Percentiles rank a stretch among this genome's conserved stretches.
phyloP scores from a whole-genome alignment of 2,888 invertebrate genomes.

The Eupithecia vulgata region DNA sequence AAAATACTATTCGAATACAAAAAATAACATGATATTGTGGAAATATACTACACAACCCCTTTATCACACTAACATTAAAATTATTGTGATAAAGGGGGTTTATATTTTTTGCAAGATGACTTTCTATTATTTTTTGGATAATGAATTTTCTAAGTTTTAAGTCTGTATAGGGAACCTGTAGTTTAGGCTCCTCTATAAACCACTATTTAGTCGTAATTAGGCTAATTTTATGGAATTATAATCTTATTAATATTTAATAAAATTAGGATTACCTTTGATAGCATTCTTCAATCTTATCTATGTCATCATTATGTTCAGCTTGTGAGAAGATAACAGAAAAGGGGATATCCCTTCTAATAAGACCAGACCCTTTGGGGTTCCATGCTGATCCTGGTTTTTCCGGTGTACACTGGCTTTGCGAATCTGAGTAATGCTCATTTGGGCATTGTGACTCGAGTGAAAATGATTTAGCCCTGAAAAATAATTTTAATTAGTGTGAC shows the following conservation, averaged over 20 bases:
- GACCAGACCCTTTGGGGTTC: slow-evolving; percentile 91
- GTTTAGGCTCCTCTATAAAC: neutral
- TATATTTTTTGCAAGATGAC: neutral
- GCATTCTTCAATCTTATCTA: slow-evolving; percentile 85
- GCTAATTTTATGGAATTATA: no score
- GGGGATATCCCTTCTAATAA: slow-evolving; percentile 91
- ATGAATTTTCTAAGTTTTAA: neutral
- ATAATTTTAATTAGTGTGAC: neutral
- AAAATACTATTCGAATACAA: no score
- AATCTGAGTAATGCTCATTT: slow-evolving; percentile 86
- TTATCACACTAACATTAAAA: no score
- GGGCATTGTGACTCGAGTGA: slow-evolving; percentile 92
- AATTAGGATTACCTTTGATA: slow-evolving; percentile 79
- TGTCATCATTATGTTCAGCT: slow-evolving; percentile 67
- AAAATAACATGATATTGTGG: no score
- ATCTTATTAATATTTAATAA: no score
- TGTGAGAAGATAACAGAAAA: slow-evolving; percentile 83
- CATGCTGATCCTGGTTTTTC: slow-evolving; percentile 87
- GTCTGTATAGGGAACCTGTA: neutral
- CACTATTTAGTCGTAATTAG: neutral
- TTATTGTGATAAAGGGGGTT: neutral
- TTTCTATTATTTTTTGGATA: neutral
- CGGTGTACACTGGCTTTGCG: slow-evolving; percentile 77
- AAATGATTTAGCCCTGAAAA: slow-evolving; percentile 66
- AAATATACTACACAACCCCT: no score